Conservation (phyloP, 2,888 invertebrate species). For the Sepioteuthis lessoniana region DNA sequence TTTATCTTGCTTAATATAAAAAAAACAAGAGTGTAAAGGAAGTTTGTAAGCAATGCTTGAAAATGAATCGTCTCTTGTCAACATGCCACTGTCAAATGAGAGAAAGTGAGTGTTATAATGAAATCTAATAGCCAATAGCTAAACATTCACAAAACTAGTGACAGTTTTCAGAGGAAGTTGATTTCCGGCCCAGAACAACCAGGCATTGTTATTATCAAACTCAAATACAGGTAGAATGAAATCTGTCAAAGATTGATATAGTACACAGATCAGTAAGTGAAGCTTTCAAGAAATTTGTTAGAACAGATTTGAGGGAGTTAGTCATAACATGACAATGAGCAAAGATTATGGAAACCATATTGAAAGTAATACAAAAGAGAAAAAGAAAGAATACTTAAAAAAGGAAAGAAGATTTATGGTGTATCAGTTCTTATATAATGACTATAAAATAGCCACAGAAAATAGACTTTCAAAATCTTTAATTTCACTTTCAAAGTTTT, state of each 20-base stretch:
- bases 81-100: neutral
- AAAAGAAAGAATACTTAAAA: neutral
- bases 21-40: neutral
- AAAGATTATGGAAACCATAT: neutral
- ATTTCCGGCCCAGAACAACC: neutral
- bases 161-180: neutral
- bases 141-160: neutral
- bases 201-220: neutral
- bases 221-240: neutral
- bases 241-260: neutral
- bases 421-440: too few species aligned
- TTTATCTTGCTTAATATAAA: neutral
- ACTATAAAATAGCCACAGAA: too few species aligned
- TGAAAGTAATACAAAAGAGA: neutral
- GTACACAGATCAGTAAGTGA: neutral
- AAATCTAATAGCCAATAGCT: neutral
- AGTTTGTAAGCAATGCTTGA: neutral
- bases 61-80: neutral
- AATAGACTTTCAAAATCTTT: too few species aligned
- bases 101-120: neutral
- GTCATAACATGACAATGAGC: neutral
- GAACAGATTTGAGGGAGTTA: neutral
- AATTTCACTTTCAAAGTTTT: too few species aligned
- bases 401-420: too few species aligned
- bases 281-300: neutral